Evolutionary conservation across 2,113 vertebrate genomes (phyloP), one percentile per base, ranked within the genome.

Genomic region (Crypturellus undulatus): DNA sequence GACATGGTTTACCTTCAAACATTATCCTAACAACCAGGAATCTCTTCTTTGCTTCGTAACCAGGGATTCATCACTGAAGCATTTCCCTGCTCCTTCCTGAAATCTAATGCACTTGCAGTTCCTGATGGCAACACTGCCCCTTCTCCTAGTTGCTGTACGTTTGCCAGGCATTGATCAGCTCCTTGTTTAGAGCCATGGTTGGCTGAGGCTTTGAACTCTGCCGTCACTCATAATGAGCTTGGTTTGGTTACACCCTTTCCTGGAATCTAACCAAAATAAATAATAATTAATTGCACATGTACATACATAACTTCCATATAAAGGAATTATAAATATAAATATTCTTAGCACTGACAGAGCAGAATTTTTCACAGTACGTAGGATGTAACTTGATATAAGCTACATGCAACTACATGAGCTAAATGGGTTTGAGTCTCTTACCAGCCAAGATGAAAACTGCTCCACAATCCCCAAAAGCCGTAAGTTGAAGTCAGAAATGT

Each of bases 301-400:
- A 77, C 78, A 36, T 4, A 40, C 7, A 26, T 51, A 24, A 14
- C 32, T 59, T 45, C 73, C 34, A 30, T 51, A 42, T 16, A n/a
- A n/a, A n/a, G n/a, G n/a, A n/a, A n/a, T n/a, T n/a, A n/a, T n/a
- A n/a, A n/a, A 30, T 51, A 42, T 16, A 56, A 52, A 5, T 43
- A 32, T 24, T 40, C n/a, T 34, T 42, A 67, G 12, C 42, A 60
- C 7, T 26, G 58, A 58, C 17, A 68, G 43, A 0, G 0, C 10
- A 68, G 30, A 38, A 12, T 56, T 81, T 84, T 25, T 25, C 43
- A 60, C 12, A 6, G 1, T 60, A 47, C 68, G 87, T 89, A 47
- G 45, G 45, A 47, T 47, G 45, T 47, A 47, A 47, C 63, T 71
- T 38, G 38, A 38, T 38, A 38, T 38, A 38, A 38, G 38, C 38